Evolutionary conservation across 64 coral and sea anemone species (phyloP), one percentile per base, ranked within the genome.

Genomic region (Platygyra sinensis): DNA sequence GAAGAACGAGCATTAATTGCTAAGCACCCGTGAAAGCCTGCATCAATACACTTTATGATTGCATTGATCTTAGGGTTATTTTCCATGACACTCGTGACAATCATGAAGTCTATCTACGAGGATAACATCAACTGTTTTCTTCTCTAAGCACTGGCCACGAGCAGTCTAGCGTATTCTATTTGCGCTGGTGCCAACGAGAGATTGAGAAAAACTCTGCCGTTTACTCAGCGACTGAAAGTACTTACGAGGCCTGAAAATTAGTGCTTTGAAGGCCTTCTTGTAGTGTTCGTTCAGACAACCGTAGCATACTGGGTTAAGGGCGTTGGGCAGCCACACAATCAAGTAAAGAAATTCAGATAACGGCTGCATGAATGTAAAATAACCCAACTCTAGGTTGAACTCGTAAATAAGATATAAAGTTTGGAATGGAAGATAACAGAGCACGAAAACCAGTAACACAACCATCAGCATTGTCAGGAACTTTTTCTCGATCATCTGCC

Each of bases 361-460:
- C 60, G 80, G 83, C 7, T 87, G 87, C 24, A 94, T n/a, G n/a
- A n/a, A n/a, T n/a, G n/a, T n/a, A n/a, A n/a, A n/a, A n/a, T n/a
- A 29, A 15, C 36, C 72, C 30, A 86, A 3, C 4, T 29, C 72
- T 31, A 71, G 90, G 11, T 51, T 54, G 54, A 87, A 96, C 18
- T 93, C 83, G 22, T 83, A 89, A 2, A 88, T 46, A 24, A 96
- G 76, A 42, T 86, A 96, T 0, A 94, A 77, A 16, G 90, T 78
- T 85, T 96, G 95, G 80, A 77, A 96, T 8, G 95, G 95, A 28
- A 96, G 69, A 59, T 96, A 96, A 86, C 95, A 96, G 17, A 96
- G 80, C 7, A 96, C 91, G 49, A 83, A 96, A 5, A 96, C 69
- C 19, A 96, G 50, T 5, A 96, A 75, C 30, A 96, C 95, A 11